Conservation (phyloP, 1,140 invertebrate genomes). For the Stegodyphus dumicola region DNA sequence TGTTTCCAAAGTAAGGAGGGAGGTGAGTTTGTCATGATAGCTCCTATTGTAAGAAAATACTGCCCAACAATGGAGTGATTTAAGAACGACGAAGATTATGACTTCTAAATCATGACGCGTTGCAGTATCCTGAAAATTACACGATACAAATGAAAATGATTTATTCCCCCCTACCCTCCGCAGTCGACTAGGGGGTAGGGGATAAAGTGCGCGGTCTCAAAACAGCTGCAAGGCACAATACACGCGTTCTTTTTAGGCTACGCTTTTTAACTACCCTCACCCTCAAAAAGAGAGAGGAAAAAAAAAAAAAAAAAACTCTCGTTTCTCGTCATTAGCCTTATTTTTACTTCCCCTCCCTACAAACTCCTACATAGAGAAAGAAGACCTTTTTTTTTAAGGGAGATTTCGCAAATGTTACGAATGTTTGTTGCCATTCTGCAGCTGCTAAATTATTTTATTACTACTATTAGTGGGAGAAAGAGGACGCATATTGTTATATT, state of each 20-base stretch:
- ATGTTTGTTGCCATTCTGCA: no score
- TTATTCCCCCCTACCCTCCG: slow-evolving; percentile 34
- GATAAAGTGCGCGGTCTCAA: slow-evolving; percentile 5
- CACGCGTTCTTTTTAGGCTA: slow-evolving; percentile 23
- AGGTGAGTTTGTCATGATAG: no score
- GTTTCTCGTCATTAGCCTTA: slow-evolving; percentile 38
- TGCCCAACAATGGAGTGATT: neutral
- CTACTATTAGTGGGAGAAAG: no score
- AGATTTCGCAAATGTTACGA: no score
- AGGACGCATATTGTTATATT: no score
- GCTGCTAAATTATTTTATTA: no score
- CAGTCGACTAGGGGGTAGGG: neutral
- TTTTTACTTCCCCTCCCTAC: slow-evolving; percentile 23
- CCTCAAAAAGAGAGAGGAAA: no score
- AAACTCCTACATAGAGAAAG: slow-evolving; percentile 20
- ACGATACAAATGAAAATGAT: slow-evolving; percentile 49
- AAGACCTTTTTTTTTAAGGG: neutral
- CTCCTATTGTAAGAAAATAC: no score
- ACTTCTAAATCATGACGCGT: slow-evolving; percentile 32
- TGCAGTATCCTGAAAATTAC: slow-evolving; percentile 35
- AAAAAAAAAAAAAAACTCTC: neutral
- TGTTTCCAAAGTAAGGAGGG: no score
- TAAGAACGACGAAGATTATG: slow-evolving; percentile 19
- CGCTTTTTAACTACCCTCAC: slow-evolving; percentile 4
- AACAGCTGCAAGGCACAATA: slow-evolving; percentile 50